These are phyloP conservation scores for Enhydra lutris DNA, from an alignment of 2,113 vertebrate species.

Conservation along the genomic window DNA sequence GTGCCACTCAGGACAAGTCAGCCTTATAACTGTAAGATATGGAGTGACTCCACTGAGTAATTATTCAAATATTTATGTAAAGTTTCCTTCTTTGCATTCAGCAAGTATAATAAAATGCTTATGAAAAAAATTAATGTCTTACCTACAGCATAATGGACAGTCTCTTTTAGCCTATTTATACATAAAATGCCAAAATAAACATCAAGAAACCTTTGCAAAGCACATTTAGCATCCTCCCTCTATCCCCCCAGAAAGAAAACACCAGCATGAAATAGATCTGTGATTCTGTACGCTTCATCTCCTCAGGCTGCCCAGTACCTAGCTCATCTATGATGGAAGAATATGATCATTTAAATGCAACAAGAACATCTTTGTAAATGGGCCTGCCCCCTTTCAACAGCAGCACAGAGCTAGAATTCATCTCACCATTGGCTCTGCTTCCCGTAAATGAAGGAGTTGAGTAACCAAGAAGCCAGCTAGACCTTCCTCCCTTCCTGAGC, in stretches of 20 bases:
- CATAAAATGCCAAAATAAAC: constrained; percentile 78
- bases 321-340: constrained; percentile 88
- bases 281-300: constrained; percentile 81
- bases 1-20: constrained; percentile 13
- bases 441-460: constrained; percentile 91
- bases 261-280: constrained; percentile 76
- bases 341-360: constrained; percentile 85
- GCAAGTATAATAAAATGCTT: constrained; percentile 61
- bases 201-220: constrained; percentile 78
- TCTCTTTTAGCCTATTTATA: constrained; percentile 72
- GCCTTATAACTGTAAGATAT: constrained; percentile 37
- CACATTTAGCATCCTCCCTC: constrained; percentile 71
- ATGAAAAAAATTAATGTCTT: constrained; percentile 49
- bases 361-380: constrained; percentile 90
- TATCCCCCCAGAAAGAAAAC: constrained; percentile 57
- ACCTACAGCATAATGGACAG: constrained; percentile 42
- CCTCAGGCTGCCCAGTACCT: constrained; percentile 83
- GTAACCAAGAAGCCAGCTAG: constrained; percentile 82
- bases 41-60: background rate
- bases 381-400: constrained; percentile 84
- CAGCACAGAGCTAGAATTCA: constrained; percentile 94
- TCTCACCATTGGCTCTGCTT: constrained; percentile 82
- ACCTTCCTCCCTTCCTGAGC: constrained; percentile 95
- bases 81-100: constrained; percentile 69
- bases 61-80: constrained; percentile 31